Conservation (phyloP, 1,140 invertebrate species). For the Akabosia matsudoensis region DNA sequence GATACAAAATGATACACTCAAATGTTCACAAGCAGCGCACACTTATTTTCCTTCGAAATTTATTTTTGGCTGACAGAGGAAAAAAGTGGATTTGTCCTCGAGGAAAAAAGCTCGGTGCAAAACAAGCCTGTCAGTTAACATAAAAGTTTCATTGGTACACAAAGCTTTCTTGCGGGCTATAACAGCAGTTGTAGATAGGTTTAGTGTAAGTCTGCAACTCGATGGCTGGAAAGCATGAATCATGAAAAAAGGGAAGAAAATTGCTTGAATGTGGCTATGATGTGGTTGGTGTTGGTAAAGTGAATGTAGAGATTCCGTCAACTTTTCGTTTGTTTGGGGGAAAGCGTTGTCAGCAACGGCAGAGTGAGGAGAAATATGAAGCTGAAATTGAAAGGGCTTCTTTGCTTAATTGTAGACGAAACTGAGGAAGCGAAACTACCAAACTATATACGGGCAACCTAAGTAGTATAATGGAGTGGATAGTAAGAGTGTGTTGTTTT, state of each 20-base stretch:
- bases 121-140: too few species aligned
- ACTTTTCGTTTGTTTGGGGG: not conserved
- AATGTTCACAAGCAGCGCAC: not conserved
- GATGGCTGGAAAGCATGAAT: not conserved
- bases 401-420: not conserved
- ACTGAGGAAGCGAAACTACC: not conserved
- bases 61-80: not conserved
- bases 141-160: not conserved
- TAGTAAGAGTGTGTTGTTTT: not conserved
- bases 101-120: not conserved
- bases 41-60: not conserved
- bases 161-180: not conserved
- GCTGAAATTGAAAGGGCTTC: slow-evolving; percentile 10
- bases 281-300: not conserved
- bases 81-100: not conserved
- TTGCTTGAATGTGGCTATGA: not conserved
- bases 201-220: not conserved
- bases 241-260: not conserved
- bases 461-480: not conserved
- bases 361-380: not conserved
- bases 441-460: not conserved
- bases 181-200: too few species aligned
- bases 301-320: not conserved
- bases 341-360: not conserved
- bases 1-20: not conserved